phyloP scores from a whole-genome alignment of 2,888 invertebrate genomes.

The Orchesella flavescens region DNA sequence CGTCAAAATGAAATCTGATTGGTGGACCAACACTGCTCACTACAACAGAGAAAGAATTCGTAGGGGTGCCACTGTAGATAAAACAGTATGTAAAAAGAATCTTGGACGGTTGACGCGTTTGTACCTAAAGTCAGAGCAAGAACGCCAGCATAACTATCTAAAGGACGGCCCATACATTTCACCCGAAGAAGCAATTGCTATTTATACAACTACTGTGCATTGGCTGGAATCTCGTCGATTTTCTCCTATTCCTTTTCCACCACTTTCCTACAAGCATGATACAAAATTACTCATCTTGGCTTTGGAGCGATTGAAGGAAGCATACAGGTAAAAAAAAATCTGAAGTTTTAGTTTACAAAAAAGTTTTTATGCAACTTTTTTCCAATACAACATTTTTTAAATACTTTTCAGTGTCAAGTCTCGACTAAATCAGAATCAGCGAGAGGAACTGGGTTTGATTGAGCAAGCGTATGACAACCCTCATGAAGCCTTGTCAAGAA shows the following conservation, averaged over 20 bases:
- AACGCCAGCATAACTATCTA: conserved; percentile 98
- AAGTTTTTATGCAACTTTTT: not conserved
- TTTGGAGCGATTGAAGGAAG: conserved; percentile 95
- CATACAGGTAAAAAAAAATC: conserved; percentile 81
- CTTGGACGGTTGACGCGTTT: conserved; percentile 96
- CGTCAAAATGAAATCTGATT: conserved; percentile 99
- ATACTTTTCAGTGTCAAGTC: conserved; percentile 87
- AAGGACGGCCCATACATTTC: conserved; percentile 99
- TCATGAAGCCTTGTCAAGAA: conserved; percentile 98
- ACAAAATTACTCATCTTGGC: conserved; percentile 98
- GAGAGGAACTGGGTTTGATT: conserved; percentile 98
- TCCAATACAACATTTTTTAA: not conserved
- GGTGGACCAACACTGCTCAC: conserved; percentile 99
- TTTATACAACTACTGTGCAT: conserved; percentile 99
- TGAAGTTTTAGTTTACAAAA: conserved; percentile 3
- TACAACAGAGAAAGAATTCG: conserved; percentile 99
- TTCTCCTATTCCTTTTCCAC: conserved; percentile 99
- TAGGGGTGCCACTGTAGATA: conserved; percentile 99
- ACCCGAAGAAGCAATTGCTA: conserved; percentile 99
- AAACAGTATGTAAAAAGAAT: conserved; percentile 99
- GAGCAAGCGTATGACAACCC: conserved; percentile 99
- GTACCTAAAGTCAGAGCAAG: conserved; percentile 98
- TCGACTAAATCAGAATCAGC: conserved; percentile 96
- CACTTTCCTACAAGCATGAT: conserved; percentile 99
- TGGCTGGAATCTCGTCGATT: conserved; percentile 99